A percentile compares a stretch with the other conserved stretches of the same genome.
These are phyloP conservation scores for Pyrochroa serraticornis DNA, from an alignment of 2,888 invertebrate species.

Conservation along the genomic window DNA sequence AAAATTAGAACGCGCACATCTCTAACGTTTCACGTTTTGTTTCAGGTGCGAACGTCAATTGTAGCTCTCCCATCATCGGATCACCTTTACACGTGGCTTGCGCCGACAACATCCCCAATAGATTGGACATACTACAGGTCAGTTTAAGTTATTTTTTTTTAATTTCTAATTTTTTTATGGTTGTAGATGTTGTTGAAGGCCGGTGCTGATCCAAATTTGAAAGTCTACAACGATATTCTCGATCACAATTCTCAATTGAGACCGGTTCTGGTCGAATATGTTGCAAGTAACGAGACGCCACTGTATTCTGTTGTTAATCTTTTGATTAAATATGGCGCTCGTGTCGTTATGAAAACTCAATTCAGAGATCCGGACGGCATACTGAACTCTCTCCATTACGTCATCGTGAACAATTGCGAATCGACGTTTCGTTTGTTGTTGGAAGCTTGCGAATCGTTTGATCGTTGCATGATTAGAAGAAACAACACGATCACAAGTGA, in stretches of 20 bases:
- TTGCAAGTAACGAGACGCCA: constrained; percentile 76
- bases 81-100: constrained; percentile 83
- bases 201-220: constrained; percentile 78
- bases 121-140: constrained; percentile 58
- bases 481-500: constrained; percentile 69
- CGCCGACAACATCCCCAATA: constrained; percentile 77
- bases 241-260: constrained; percentile 69
- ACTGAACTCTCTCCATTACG: constrained; percentile 77
- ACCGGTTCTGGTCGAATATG: constrained; percentile 82
- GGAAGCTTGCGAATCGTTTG: constrained; percentile 78
- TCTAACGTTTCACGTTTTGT: not conserved
- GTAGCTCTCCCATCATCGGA: constrained; percentile 80
- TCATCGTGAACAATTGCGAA: constrained; percentile 65
- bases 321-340: constrained; percentile 78
- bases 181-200: constrained; percentile 68
- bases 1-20: not conserved
- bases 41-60: constrained; percentile 78
- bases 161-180: constrained; percentile 22
- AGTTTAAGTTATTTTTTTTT: constrained; percentile 2
- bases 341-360: constrained; percentile 82
- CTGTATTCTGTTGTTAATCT: constrained; percentile 70
- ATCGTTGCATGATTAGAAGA: constrained; percentile 78
- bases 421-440: constrained; percentile 70
- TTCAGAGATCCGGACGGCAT: constrained; percentile 85
- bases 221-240: constrained; percentile 76